These are phyloP conservation scores for Amazona vittata DNA, from an alignment of 2,113 vertebrate genomes.

Conservation along the genomic window DNA sequence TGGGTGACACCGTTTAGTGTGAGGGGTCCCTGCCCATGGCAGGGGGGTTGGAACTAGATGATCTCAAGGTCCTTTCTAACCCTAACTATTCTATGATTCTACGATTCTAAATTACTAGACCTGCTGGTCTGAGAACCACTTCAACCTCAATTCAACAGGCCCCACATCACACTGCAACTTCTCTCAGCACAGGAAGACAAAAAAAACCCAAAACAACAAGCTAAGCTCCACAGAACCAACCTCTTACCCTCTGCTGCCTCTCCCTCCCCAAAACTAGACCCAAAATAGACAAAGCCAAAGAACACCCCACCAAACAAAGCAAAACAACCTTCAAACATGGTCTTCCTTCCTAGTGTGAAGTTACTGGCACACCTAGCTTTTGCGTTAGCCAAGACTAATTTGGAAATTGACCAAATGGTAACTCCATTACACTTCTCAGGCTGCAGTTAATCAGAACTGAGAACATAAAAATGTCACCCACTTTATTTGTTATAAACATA, in stretches of 20 bases:
- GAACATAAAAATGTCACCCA: not conserved
- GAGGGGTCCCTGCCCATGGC: no score
- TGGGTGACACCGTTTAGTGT: no score
- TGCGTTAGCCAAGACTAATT: not conserved
- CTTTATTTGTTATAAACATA: not conserved
- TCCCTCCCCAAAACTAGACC: not conserved
- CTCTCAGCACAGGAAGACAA: not conserved
- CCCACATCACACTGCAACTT: conserved; percentile 14
- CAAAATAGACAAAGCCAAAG: not conserved
- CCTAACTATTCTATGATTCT: no score
- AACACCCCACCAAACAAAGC: not conserved
- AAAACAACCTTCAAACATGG: not conserved
- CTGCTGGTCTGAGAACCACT: not conserved
- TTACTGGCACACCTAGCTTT: not conserved
- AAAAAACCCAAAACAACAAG: not conserved
- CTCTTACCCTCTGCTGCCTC: not conserved
- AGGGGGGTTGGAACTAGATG: no score
- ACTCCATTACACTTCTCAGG: not conserved
- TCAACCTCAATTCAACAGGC: not conserved
- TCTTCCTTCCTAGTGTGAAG: not conserved
- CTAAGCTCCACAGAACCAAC: not conserved
- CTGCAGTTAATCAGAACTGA: not conserved
- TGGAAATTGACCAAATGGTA: not conserved
- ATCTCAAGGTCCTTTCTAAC: no score
- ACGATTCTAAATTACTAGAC: not conserved